Percentiles rank a stretch among this genome's conserved stretches.
Evolutionary conservation across 1,140 invertebrate species (phyloP).

Genomic region (Drosophila quadrilineata): DNA sequence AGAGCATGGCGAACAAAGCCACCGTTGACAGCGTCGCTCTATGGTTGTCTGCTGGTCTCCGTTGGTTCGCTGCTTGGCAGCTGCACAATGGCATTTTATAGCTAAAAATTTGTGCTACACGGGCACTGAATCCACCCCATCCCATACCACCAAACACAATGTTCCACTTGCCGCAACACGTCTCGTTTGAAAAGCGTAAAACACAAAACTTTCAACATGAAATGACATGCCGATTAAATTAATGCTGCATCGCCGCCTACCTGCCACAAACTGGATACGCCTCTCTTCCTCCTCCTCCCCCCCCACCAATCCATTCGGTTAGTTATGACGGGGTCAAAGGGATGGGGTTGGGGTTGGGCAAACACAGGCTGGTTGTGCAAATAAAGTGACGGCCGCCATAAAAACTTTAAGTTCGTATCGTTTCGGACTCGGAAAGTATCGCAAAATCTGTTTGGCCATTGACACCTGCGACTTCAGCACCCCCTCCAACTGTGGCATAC

Average conservation of each 20-base stretch:
- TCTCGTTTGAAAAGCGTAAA: slow-evolving; percentile 7
- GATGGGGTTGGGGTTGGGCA: too few relatives aligned
- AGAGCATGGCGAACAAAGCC: slow-evolving; percentile 12
- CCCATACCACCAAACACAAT: neutral
- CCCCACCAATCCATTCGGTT: too few relatives aligned
- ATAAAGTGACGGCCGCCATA: slow-evolving; percentile 28
- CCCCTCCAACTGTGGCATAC: too few relatives aligned
- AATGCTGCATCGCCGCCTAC: slow-evolving; percentile 32
- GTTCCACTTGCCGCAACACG: neutral
- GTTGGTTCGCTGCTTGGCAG: neutral
- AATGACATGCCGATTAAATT: slow-evolving; percentile 48
- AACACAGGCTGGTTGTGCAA: slow-evolving; percentile 1
- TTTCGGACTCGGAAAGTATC: slow-evolving; percentile 9
- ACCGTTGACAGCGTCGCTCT: neutral
- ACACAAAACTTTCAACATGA: slow-evolving; percentile 34
- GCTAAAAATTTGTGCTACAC: neutral
- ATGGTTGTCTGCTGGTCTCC: too few relatives aligned
- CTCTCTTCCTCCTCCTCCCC: too few relatives aligned
- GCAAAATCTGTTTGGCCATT: slow-evolving; percentile 28
- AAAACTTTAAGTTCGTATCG: slow-evolving; percentile 42
- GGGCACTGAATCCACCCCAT: neutral
- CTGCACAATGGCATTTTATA: slow-evolving; percentile 16
- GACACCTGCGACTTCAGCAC: slow-evolving; percentile 17
- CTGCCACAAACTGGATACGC: neutral
- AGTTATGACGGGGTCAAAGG: too few relatives aligned